Evolutionary conservation across 2,113 vertebrate genomes (phyloP), one percentile per base, ranked within the genome.

Genomic region (Hippocampus abdominalis): DNA sequence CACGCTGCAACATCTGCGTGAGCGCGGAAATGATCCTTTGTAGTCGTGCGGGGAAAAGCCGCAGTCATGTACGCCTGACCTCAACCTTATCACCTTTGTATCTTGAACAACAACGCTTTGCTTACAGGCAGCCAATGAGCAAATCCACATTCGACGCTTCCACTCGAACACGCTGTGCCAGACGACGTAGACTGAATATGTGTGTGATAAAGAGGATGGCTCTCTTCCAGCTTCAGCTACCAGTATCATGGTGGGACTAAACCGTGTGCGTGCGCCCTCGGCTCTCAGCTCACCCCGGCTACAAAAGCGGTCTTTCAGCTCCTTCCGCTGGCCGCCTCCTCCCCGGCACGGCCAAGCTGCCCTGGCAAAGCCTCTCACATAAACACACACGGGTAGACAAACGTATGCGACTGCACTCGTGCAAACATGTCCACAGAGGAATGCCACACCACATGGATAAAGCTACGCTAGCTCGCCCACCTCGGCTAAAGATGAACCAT

Each of bases 261-360:
- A 81, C 78, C 87, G 82, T 80, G 69, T 89, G 87, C 82, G 81
- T 86, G 82, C 80, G 66, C 83, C 80, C 78, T 73, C 68, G 79
- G 82, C 86, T 75, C 80, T 75, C 61, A 70, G 73, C 84, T 78
- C 82, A 73, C 71, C 64, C 27, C 10, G 71, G 80, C 81, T 79
- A 89, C 86, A 90, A 90, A 88, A 90, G 83, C 80, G 73, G 78
- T 77, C 88, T 89, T 91, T 90, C 85, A 91, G 81, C 71, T 56
- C 72, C 70, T 79, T 78, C 73, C 71, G 81, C 77, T 78, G 79
- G 72, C 68, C 82, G 76, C 74, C 75, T 86, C 74, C 81, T 84
- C 80, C 75, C 80, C 53, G 65, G 64, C 51, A 56, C 69, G 75
- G 82, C 75, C 83, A 81, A 78, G 81, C 78, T 48, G 75, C 71